Evolutionary conservation across 1,140 invertebrate species (phyloP).

Genomic region (Daktulosphaira vitifoliae): DNA sequence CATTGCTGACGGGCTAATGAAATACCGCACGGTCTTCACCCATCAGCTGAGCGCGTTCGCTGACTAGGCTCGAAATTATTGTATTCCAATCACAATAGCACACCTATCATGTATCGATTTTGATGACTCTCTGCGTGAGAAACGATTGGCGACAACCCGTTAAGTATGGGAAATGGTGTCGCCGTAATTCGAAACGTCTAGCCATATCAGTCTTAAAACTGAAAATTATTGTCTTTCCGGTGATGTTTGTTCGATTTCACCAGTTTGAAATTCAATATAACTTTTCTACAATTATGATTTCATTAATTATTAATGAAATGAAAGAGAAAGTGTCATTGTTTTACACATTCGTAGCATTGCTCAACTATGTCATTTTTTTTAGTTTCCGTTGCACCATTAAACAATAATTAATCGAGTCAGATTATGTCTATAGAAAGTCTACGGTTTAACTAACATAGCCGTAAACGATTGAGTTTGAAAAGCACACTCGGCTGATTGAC

Average conservation of each 20-base stretch:
- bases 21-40: no score
- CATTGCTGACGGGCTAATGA: not conserved
- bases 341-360: conserved; percentile 25
- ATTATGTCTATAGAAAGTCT: conserved; percentile 12
- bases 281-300: conserved; percentile 15
- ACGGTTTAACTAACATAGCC: no score
- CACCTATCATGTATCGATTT: not conserved
- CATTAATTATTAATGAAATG: conserved; percentile 24
- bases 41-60: no score
- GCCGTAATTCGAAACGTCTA: conserved; percentile 1
- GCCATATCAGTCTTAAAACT: no score
- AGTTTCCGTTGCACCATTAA: conserved; percentile 21
- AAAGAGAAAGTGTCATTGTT: conserved; percentile 33
- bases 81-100: not conserved
- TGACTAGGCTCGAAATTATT: no score
- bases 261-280: conserved; percentile 22
- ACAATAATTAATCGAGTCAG: conserved; percentile 28
- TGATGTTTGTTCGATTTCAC: conserved; percentile 20
- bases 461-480: no score
- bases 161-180: not conserved
- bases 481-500: no score
- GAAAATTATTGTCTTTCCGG: not conserved
- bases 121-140: not conserved
- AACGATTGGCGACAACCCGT: not conserved
- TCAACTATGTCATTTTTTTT: conserved; percentile 30